Evolutionary conservation across 2,888 invertebrate genomes (phyloP), one percentile per base, ranked within the genome.

Genomic region (Temnothorax ravouxi): DNA sequence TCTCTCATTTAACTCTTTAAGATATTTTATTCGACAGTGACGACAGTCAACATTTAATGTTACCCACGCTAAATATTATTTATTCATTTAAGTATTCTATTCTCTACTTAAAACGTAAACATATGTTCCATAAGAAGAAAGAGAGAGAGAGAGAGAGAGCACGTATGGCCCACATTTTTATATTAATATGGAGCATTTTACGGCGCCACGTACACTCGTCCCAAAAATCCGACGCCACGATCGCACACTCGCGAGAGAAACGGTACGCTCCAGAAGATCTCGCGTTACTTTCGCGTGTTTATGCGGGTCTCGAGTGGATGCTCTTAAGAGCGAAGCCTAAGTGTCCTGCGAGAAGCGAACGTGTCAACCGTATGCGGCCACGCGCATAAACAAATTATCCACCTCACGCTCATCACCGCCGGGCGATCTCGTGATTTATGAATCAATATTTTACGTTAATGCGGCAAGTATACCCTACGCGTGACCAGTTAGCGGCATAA

Each of bases 231-330:
- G 52, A 66, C 54, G 54, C 5, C 11, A 34, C n/a, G 29, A 15
- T 38, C 25, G 41, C 34, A 1, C 44, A 6, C 47, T 29, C 25
- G 71, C 15, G 72, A 64, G 72, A 61, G 59, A 69, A 74, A 67
- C 66, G 34, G 72, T 50, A 83, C 81, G 86, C 69, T 83, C 44
- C 64, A 56, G 75, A 80, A 71, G 81, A 86, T 86, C 84, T 90
- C 83, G 89, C 89, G 89, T 90, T 90, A 90, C 89, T 90, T 90
- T 90, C 89, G 76, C 82, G 83, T 71, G 86, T 90, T 72, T 90
- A 86, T 64, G 83, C 82, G 61, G 85, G 84, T 84, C 80, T 86
- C 89, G 86, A 88, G 88, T 84, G 90, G 89, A 67, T 90, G 90
- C 88, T 84, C 86, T 84, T 83, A 88, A 88, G 84, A 90, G 90